Conservation (phyloP, 2,888 invertebrate genomes). For the Stegophylla sp. region DNA sequence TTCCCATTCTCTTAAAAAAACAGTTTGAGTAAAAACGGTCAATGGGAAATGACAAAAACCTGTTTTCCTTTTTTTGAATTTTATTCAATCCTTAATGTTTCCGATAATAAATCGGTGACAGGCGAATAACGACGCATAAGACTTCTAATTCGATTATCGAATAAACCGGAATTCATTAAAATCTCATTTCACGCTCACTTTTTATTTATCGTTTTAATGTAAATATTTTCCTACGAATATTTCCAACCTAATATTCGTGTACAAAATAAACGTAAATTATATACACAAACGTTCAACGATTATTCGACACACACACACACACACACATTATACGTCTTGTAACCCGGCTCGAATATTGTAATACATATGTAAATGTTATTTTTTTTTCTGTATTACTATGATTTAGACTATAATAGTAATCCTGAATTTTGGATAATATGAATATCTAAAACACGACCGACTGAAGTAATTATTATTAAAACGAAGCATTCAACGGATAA, state of each 20-base stretch:
- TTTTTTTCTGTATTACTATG: no score
- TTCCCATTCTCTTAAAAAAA: conserved; percentile 8
- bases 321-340: no score
- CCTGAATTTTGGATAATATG: no score
- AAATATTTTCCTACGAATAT: neutral
- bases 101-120: conserved; percentile 7
- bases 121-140: neutral
- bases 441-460: no score
- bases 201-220: conserved; percentile 18
- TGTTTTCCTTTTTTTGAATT: conserved; percentile 22
- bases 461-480: no score
- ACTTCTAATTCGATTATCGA: neutral
- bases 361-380: no score
- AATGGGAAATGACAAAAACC: conserved; percentile 24
- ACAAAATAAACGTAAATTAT: neutral
- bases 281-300: neutral
- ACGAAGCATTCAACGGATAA: no score
- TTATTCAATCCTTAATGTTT: conserved; percentile 23
- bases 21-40: conserved; percentile 26
- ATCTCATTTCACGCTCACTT: conserved; percentile 21
- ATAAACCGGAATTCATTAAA: conserved; percentile 23
- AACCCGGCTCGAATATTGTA: no score
- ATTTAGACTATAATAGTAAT: no score
- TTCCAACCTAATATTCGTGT: neutral
- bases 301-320: neutral